Evolutionary conservation across 2,797 vertebrate species (phyloP).

Genomic region (Carduelis carduelis): DNA sequence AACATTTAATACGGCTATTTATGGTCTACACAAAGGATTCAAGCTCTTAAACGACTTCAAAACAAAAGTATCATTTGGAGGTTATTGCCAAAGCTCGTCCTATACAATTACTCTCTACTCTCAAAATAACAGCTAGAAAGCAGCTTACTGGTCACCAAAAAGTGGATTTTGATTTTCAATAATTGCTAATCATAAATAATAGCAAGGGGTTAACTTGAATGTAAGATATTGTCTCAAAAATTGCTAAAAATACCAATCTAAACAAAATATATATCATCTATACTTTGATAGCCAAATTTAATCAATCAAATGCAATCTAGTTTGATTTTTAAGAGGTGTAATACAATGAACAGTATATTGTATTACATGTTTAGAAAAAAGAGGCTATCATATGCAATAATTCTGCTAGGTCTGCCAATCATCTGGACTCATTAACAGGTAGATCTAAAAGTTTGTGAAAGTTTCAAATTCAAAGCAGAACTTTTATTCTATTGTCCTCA

Average conservation of each 20-base stretch:
- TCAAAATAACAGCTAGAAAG: not conserved
- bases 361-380: not conserved
- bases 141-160: not conserved
- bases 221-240: not conserved
- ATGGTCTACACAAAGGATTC: not conserved
- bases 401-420: not conserved
- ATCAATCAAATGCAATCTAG: not conserved
- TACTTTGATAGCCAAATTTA: not conserved
- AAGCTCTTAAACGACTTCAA: slow-evolving; percentile 3
- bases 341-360: not conserved
- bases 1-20: slow-evolving; percentile 31
- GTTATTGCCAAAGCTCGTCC: not conserved
- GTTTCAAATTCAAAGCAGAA: not conserved
- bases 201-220: not conserved
- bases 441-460: not conserved
- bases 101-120: not conserved
- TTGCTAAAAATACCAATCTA: not conserved
- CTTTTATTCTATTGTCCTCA: not conserved
- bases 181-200: not conserved
- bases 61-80: slow-evolving; percentile 13
- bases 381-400: not conserved
- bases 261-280: not conserved
- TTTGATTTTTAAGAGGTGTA: not conserved
- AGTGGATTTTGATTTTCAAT: not conserved
- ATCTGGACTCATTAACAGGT: not conserved